Evolutionary conservation across 2,888 invertebrate species (phyloP).

Genomic region (Polydrusus pterygomalis): DNA sequence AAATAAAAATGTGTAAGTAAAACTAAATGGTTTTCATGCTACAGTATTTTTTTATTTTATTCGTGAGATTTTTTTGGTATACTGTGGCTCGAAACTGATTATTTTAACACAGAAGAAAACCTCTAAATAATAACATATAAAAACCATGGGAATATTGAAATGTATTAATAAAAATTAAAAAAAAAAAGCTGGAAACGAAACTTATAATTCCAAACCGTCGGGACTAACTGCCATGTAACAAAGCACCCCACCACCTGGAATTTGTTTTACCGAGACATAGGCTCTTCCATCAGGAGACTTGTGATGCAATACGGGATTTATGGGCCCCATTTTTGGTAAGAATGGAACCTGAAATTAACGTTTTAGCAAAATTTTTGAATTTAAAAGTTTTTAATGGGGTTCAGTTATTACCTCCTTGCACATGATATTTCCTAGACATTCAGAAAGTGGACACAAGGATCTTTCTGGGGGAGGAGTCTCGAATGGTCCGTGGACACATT

Average conservation of each 20-base stretch:
- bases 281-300: slow-evolving; percentile 75
- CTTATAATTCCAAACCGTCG: slow-evolving; percentile 63
- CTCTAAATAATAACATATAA: not conserved
- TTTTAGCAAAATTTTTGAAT: not conserved
- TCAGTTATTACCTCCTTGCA: slow-evolving; percentile 52
- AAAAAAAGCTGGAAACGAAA: not conserved
- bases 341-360: slow-evolving; percentile 67
- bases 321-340: slow-evolving; percentile 74
- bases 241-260: slow-evolving; percentile 74
- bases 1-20: slow-evolving; percentile 1
- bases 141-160: not conserved
- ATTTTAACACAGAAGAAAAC: too few relatives aligned
- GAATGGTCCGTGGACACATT: slow-evolving; percentile 73
- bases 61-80: too few relatives aligned
- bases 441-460: slow-evolving; percentile 70
- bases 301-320: slow-evolving; percentile 73
- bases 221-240: slow-evolving; percentile 77
- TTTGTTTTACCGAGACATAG: slow-evolving; percentile 73
- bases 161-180: not conserved
- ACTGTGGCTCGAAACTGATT: too few relatives aligned
- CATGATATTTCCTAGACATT: slow-evolving; percentile 71
- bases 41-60: too few relatives aligned
- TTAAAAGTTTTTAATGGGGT: too few relatives aligned
- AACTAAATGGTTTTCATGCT: not conserved
- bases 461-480: slow-evolving; percentile 70